Conservation (phyloP, 2,888 invertebrate species). For the Dicyrtomina minuta region DNA sequence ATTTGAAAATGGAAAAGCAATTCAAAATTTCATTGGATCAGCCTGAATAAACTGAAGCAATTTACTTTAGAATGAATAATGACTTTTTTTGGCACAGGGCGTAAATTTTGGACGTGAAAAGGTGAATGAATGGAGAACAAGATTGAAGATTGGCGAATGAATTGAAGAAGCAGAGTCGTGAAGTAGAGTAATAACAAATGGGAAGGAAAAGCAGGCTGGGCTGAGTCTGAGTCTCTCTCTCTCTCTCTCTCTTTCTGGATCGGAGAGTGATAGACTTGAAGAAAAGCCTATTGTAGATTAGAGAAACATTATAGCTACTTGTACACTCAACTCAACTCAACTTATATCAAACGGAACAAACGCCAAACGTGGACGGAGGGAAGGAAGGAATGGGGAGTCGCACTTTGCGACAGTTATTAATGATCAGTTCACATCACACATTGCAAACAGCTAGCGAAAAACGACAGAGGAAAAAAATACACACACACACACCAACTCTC, state of each 20-base stretch:
- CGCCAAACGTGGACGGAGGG: conserved; percentile 7
- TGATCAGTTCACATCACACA: conserved; percentile 46
- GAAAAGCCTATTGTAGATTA: conserved; percentile 43
- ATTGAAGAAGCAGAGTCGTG: conserved; percentile 30
- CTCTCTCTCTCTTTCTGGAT: no score
- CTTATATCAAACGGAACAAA: background rate
- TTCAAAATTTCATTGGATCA: conserved; percentile 15
- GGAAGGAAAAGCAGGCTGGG: conserved; percentile 27
- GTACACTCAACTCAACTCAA: conserved; percentile 4
- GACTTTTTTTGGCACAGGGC: conserved; percentile 35
- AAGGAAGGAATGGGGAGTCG: conserved; percentile 48
- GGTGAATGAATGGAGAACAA: conserved; percentile 42
- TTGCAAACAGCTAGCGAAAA: conserved; percentile 35
- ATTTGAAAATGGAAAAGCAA: conserved; percentile 24
- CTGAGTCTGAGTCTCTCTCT: no score
- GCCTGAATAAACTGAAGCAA: conserved; percentile 31
- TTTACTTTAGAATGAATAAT: conserved; percentile 36
- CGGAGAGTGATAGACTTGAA: conserved; percentile 39
- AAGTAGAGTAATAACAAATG: conserved; percentile 33
- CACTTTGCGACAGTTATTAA: conserved; percentile 51
- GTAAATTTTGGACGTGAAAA: conserved; percentile 37
- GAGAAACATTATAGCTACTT: conserved; percentile 41
- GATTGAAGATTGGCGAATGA: conserved; percentile 41
- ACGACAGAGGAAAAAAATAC: conserved; percentile 28
- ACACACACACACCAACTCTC: background rate